phyloP scores from a whole-genome alignment of 2,113 vertebrate genomes.

The Aphelocoma coerulescens region DNA sequence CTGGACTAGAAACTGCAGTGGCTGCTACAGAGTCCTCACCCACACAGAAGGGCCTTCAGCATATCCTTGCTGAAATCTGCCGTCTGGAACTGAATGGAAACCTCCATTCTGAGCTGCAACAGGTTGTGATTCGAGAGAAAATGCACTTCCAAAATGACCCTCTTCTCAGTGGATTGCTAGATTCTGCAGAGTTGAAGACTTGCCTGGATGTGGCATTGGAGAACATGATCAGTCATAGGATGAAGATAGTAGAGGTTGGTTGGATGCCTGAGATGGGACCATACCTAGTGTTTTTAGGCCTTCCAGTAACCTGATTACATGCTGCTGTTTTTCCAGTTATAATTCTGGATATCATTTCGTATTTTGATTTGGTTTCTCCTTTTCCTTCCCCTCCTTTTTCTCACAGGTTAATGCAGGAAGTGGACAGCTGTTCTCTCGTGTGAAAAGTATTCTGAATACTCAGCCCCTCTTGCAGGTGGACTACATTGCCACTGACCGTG shows the following conservation, averaged over 20 bases:
- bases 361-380: neutral
- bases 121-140: conserved; percentile 78
- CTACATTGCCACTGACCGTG: conserved; percentile 81
- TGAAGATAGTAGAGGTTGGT: conserved; percentile 90
- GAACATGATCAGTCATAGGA: conserved; percentile 73
- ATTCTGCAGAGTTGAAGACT: conserved; percentile 73
- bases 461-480: conserved; percentile 85
- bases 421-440: conserved; percentile 79
- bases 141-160: conserved; percentile 79
- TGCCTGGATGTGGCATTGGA: conserved; percentile 85
- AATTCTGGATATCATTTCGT: neutral
- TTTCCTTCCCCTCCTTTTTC: neutral
- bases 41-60: conserved; percentile 71
- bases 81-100: conserved; percentile 87
- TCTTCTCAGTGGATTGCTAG: conserved; percentile 83
- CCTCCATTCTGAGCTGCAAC: conserved; percentile 82
- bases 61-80: conserved; percentile 83
- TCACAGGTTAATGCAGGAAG: conserved; percentile 81
- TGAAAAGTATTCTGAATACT: conserved; percentile 78
- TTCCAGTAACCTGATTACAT: neutral
- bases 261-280: neutral
- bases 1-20: conserved; percentile 68
- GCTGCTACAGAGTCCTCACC: neutral
- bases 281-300: neutral
- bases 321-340: neutral